Base-by-base conservation (phyloP, 2,113 vertebrate species). In the Forbesichthys agassizii region DNA sequence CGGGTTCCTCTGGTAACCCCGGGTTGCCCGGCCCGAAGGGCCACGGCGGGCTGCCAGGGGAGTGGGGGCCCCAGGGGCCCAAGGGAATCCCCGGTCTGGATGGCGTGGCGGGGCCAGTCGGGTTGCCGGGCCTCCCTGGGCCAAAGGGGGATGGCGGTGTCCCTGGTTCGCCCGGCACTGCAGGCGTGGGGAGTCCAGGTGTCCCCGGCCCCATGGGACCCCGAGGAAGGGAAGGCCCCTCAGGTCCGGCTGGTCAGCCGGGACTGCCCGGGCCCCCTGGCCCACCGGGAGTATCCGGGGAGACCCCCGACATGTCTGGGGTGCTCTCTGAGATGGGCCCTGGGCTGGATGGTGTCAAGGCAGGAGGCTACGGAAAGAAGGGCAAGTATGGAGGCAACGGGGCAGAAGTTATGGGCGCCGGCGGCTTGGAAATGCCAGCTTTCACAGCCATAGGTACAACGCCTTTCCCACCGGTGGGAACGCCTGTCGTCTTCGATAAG, bases 401-500 rank as follows among this genome's bases (percentile, higher is more conserved):
- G 5, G 87, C 80, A 77, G 87, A 92, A 55, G 74, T 86, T n/a
- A 88, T 93, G 87, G 88, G 91, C 47, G 74, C 75, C 33, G 89
- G 71, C 77, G 92, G 90, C 48, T 90, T 94, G 0, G 96, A 99
- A 86, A 98, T 99, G 97, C 97, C 98, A 0, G 97, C 96, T 0
- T 99, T 99, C 75, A 99, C 97, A 0, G 97, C 96, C 0, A 88
- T 96, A 88, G 87, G 93, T 48, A 96, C 94, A 1, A 94, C 92
- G 1, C 96, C 97, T 0, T 99, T 98, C 72, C 98, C 97, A 20
- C 94, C 94, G 0, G 95, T 97, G 9, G 95, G 95, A 18, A 92
- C 93, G 20, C 96, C 98, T 0, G 92, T 99, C 9, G 88, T 97
- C 76, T 98, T 99, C 11, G 96, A 98, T 89, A 98, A 96, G 86